Conservation (phyloP, 1,140 invertebrate genomes). For the Microplitis mediator region DNA sequence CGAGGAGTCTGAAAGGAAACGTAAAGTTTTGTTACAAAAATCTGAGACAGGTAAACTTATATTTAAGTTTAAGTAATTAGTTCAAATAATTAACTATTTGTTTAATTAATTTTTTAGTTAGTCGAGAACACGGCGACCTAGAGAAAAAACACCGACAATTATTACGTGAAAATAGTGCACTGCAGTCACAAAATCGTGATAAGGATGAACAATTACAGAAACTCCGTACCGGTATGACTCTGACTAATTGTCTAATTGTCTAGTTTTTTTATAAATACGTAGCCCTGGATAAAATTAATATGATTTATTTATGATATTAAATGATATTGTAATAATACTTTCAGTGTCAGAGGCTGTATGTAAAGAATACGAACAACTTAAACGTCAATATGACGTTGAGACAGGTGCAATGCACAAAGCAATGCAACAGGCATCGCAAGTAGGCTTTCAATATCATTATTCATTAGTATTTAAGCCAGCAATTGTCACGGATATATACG, state of each 20-base stretch:
- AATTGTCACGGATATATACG: too few relatives aligned
- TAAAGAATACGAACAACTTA: constrained; percentile 74
- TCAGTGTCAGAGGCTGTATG: constrained; percentile 73
- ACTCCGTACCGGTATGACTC: constrained; percentile 60
- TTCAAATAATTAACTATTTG: constrained; percentile 25
- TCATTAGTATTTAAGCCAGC: neutral
- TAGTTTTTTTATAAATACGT: neutral
- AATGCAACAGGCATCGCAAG: constrained; percentile 63
- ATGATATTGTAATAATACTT: constrained; percentile 23
- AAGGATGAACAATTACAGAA: constrained; percentile 68
- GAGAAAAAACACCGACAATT: constrained; percentile 67
- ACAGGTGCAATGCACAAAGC: constrained; percentile 71
- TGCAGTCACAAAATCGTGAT: constrained; percentile 66
- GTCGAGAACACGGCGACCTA: constrained; percentile 66
- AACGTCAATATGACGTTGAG: constrained; percentile 74
- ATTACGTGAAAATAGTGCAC: constrained; percentile 62
- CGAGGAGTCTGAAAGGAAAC: constrained; percentile 70
- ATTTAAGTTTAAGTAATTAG: neutral
- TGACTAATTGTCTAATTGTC: neutral
- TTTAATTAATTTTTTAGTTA: constrained; percentile 57
- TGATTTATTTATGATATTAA: constrained; percentile 6
- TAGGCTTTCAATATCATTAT: constrained; percentile 36
- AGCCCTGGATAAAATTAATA: neutral
- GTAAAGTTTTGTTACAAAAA: constrained; percentile 69
- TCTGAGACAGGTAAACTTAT: constrained; percentile 68